Evolutionary conservation across 2,797 vertebrate species (phyloP).

Genomic region (Brotula barbata): DNA sequence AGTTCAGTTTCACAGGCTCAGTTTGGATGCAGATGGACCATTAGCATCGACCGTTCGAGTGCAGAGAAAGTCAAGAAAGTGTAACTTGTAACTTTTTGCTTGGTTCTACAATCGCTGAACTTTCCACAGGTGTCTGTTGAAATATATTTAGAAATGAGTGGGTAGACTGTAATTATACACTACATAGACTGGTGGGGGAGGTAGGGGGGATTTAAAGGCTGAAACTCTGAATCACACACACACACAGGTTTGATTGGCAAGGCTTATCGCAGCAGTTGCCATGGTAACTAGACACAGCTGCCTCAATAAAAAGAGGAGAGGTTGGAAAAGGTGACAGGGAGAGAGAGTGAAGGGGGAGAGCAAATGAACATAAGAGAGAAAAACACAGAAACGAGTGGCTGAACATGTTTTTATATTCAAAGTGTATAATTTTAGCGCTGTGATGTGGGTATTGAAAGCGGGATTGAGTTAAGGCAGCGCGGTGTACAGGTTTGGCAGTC

Average conservation of each 20-base stretch:
- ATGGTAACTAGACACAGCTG: constrained; percentile 67
- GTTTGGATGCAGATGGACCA: no score
- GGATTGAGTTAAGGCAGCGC: constrained; percentile 48
- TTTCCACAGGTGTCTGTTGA: constrained; percentile 60
- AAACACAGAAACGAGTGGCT: constrained; percentile 21
- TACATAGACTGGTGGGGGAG: constrained; percentile 49
- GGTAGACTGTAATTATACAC: constrained; percentile 68
- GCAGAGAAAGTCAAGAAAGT: constrained; percentile 26
- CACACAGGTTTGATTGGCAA: constrained; percentile 45
- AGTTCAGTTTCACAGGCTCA: no score
- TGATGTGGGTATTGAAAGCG: constrained; percentile 50
- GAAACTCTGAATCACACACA: constrained; percentile 19
- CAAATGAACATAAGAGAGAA: not conserved
- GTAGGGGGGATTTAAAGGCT: constrained; percentile 37
- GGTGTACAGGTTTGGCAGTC: constrained; percentile 36
- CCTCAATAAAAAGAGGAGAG: constrained; percentile 34
- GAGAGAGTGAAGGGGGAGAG: not conserved
- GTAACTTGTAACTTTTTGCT: constrained; percentile 14
- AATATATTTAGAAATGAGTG: constrained; percentile 69
- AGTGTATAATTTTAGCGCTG: constrained; percentile 45
- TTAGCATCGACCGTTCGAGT: constrained; percentile 23
- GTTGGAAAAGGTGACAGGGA: constrained; percentile 24
- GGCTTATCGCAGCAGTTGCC: constrained; percentile 55
- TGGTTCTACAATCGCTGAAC: constrained; percentile 23
- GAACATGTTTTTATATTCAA: constrained; percentile 47